These are phyloP conservation scores for Dendronephthya gigantea DNA, from an alignment of 64 coral and sea anemone species.

Conservation along the genomic window DNA sequence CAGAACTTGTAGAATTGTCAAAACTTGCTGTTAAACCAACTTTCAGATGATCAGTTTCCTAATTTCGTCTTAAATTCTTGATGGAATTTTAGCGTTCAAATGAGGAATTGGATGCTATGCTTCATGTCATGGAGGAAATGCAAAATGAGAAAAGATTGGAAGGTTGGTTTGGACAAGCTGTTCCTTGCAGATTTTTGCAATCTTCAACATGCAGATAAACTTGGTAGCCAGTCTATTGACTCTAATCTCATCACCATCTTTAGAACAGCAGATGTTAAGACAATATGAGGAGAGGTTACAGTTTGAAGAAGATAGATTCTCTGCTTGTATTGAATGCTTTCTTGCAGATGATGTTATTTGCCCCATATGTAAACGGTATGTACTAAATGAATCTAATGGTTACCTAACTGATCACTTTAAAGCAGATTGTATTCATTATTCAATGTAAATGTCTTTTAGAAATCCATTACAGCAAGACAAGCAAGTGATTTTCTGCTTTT, in stretches of 20 bases:
- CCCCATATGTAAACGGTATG: conserved; percentile 79
- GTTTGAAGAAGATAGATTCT: conserved; percentile 81
- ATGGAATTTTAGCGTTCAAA: too few species aligned
- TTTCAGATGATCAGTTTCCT: too few species aligned
- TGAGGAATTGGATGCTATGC: conserved; percentile 57
- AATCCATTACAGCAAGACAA: conserved; percentile 84
- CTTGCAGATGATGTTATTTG: conserved; percentile 75
- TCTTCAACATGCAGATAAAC: too few species aligned
- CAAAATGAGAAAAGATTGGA: conserved; percentile 65
- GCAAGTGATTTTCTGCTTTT: conserved; percentile 89
- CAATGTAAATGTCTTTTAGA: conserved; percentile 34
- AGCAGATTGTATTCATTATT: neutral
- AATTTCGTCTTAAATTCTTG: too few species aligned
- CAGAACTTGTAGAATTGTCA: too few species aligned
- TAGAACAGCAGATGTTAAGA: conserved; percentile 49
- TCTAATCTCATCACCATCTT: neutral
- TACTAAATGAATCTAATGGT: neutral
- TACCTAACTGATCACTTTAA: neutral
- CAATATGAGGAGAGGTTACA: conserved; percentile 66
- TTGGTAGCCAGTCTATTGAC: too few species aligned
- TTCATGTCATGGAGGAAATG: conserved; percentile 82
- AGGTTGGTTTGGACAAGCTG: conserved; percentile 32
- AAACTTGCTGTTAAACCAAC: too few species aligned
- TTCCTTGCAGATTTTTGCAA: too few species aligned
- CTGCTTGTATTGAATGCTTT: conserved; percentile 77